Base-by-base conservation (phyloP, 2,888 invertebrate species). In the Folsomia candida region DNA sequence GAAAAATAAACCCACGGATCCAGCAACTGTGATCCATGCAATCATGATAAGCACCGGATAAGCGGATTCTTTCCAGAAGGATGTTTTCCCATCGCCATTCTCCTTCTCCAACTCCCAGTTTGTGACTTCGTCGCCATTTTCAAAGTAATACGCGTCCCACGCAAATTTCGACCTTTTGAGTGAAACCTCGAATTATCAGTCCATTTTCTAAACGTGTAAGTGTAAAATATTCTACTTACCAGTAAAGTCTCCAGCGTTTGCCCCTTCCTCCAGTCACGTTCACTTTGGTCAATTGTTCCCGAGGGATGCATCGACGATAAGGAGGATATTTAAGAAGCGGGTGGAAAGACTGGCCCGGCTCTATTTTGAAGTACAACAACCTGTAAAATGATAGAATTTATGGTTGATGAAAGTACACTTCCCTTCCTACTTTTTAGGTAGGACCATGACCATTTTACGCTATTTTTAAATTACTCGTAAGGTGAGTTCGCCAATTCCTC, bases 301-400 rank as follows among this genome's bases (percentile, higher is more conserved):
- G 63, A 14, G 22, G n/a, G 14, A 64, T 25, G 51, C 63, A 64
- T 2, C 25, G 29, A n/a, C 20, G 63, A 24, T 51, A 37, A 20
- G 63, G 22, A 2, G 63, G 63, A 37, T 64, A 64, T 25, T 64
- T 64, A 2, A 64, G 63, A n/a, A 11, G n/a, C 61, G 11, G n/a
- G 27, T 61, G 27, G 27, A 61, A 61, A 37, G 37, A 37, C 4
- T 20, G 9, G 2, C 29, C 61, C 2, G 18, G 14, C 2, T 26
- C 29, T 11, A 61, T 28, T 61, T 61, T 28, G 22, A 18, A 61
- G 61, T 27, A 27, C n/a, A 29, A 22, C 29, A n/a, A 4, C 20
- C 61, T 61, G n/a, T 20, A 61, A 14, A n/a, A n/a, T n/a, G n/a
- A n/a, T n/a, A n/a, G n/a, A n/a, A n/a, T 47, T 11, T 47, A 47